Percentiles rank a stretch among this genome's conserved stretches.
phyloP scores from a whole-genome alignment of 2,888 invertebrate species.

The Drosophila formosana region DNA sequence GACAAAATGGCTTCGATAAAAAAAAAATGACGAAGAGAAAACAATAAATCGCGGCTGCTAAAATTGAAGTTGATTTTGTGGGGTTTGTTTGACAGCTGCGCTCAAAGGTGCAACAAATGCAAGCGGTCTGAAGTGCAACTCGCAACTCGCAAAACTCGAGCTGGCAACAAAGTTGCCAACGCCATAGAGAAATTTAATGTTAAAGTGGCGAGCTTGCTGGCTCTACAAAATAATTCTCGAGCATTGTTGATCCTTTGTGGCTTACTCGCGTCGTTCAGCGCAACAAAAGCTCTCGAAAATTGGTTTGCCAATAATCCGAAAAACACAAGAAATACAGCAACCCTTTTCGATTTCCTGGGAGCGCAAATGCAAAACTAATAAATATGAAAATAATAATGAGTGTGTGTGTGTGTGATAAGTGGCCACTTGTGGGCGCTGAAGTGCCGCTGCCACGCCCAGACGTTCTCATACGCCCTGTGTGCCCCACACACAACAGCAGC shows the following conservation, averaged over 20 bases:
- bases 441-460: conserved; percentile 45
- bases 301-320: conserved; percentile 70
- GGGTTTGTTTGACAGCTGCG: conserved; percentile 60
- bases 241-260: conserved; percentile 81
- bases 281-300: conserved; percentile 80
- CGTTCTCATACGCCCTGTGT: conserved; percentile 66
- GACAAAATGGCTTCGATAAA: conserved; percentile 78
- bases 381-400: neutral
- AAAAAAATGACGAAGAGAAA: conserved; percentile 30
- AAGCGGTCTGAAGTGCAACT: too few relatives aligned
- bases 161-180: conserved; percentile 67
- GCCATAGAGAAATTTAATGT: conserved; percentile 68
- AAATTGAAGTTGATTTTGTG: conserved; percentile 76
- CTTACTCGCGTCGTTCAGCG: conserved; percentile 73
- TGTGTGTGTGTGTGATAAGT: conserved; percentile 62
- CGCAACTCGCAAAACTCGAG: conserved; percentile 46
- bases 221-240: conserved; percentile 74
- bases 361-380: conserved; percentile 64
- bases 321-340: conserved; percentile 42
- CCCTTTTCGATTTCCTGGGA: conserved; percentile 76
- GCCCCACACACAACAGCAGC: conserved; percentile 6
- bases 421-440: conserved; percentile 61
- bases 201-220: conserved; percentile 61
- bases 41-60: conserved; percentile 12
- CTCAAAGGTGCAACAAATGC: conserved; percentile 39